Base-by-base conservation (phyloP, 2,888 invertebrate species). In the Leucozona laternaria region DNA sequence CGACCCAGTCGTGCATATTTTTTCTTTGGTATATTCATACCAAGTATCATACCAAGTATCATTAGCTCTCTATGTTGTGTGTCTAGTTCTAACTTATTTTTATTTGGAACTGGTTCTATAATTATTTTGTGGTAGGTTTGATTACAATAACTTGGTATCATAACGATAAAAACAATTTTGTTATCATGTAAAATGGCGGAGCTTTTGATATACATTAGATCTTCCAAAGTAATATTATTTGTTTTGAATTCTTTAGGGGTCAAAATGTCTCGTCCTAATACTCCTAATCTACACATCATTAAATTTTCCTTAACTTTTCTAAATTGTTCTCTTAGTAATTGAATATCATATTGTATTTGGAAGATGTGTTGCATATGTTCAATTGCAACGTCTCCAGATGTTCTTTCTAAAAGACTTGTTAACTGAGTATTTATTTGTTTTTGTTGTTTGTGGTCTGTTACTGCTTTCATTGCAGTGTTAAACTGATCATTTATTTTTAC, bases 371-470 rank as follows among this genome's bases (percentile, higher is more conserved):
- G 34, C 40, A 40, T 40, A 15, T 40, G 40, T 3, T 40, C 40
- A 1, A 40, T 40, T 3, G 40, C 15, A 15, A 40, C 15, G 15
- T 40, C 40, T 40, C 15, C 15, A 1, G 15, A 40, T 40, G 40
- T 15, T 40, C 40, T 40, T 13, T 15, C 43, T 5, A 43, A n/a
- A 4, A 10, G 5, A 43, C 10, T 43, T n/a, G 31, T 11, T 8
- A 53, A 10, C 6, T 50, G 17, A 5, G 28, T 64, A 13, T 53
- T 55, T 55, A 64, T 28, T 62, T 55, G 53, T 64, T 55, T n/a
- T 34, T 28, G 20, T 53, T 53, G 20, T 25, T 34, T 64, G 40
- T 64, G 17, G 31, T 31, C 17, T 11, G 40, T 10, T 13, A 72
- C 57, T 43, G 58, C 48, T 11, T 72, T 2, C 13, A 11, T 13